Conservation (phyloP, 2,888 invertebrate genomes). For the Tryphoninae sp. region DNA sequence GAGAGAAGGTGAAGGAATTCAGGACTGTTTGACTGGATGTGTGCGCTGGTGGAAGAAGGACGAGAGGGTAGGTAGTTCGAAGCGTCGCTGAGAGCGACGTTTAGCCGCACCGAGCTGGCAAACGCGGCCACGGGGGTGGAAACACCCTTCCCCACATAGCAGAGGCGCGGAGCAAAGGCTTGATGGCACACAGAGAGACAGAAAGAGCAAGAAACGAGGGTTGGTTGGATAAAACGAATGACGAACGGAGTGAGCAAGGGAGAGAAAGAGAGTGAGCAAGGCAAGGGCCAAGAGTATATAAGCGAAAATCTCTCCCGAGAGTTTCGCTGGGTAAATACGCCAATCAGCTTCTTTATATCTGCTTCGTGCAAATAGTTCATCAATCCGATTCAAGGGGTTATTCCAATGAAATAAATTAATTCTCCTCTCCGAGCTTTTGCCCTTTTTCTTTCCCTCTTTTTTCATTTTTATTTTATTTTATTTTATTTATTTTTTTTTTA, state of each 20-base stretch:
- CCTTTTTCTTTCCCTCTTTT: neutral
- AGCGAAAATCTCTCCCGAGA: conserved; percentile 58
- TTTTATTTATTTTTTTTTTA: neutral
- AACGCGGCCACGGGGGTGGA: conserved; percentile 53
- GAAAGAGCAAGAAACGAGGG: conserved; percentile 5
- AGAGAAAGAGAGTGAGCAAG: conserved; percentile 8
- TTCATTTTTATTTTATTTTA: neutral
- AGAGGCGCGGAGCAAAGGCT: conserved; percentile 1
- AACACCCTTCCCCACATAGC: conserved; percentile 25
- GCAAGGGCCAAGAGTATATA: conserved; percentile 40
- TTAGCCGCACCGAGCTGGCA: conserved; percentile 44
- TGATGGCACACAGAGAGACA: neutral
- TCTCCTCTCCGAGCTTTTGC: conserved; percentile 59
- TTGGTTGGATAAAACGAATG: conserved; percentile 18
- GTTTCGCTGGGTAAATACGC: conserved; percentile 77
- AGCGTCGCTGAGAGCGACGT: conserved; percentile 53
- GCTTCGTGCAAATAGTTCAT: conserved; percentile 78
- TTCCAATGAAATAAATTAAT: conserved; percentile 77
- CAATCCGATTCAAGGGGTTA: conserved; percentile 76
- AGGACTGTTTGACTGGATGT: conserved; percentile 37
- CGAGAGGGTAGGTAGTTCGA: conserved; percentile 48
- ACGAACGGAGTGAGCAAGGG: conserved; percentile 10
- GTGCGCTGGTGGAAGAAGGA: conserved; percentile 37
- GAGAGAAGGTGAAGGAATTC: neutral
- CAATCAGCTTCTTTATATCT: conserved; percentile 78